Evolutionary conservation across 2,797 vertebrate species (phyloP), one percentile per base, ranked within the genome.

Genomic region (Scolopax bukidnonensis): DNA sequence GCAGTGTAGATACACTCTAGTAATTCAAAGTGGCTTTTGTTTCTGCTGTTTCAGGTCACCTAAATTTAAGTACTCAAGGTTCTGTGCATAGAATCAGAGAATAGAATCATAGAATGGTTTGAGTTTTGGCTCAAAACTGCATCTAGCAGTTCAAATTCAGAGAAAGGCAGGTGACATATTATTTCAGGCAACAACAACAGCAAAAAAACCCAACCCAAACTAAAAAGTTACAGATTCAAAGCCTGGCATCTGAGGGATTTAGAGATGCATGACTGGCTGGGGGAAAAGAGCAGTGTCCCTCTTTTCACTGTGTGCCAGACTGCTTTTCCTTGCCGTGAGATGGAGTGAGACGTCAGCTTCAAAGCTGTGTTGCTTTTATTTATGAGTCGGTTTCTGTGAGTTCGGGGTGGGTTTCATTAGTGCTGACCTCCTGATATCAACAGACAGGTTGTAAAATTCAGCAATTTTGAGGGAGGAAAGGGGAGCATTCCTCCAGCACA

Each of bases 391-490:
- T 64, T 95, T 89, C 78, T 90, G 51, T 59, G 51, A 14, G 47
- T 36, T 77, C 3, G 2, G 47, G 43, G 36, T 92, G 86, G 40
- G 28, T 90, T 96, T 94, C 36, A 17, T 65, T 79, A 45, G 32
- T 57, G 33, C 71, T 89, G 69, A 85, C 59, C 80, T 93, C 51
- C 81, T 54, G 64, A 47, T 70, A 61, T 17, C 56, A 86, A 61
- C 53, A 91, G 54, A 45, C 73, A 36, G 36, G 36, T 73, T 86
- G 56, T 61, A 89, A 86, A 88, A 92, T 95, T 86, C 92, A 67
- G 38, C 63, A 33, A 33, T 91, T 91, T 73, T 33, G 61, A 86
- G 40, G 40, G 67, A 76, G 73, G 47, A 69, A 88, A 78, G 61
- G 3, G 28, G 71, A 94, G 25, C 63, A 51, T 83, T 95, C 25